phyloP scores from a whole-genome alignment of 2,888 invertebrate species.

The Pristionchus mayeri region DNA sequence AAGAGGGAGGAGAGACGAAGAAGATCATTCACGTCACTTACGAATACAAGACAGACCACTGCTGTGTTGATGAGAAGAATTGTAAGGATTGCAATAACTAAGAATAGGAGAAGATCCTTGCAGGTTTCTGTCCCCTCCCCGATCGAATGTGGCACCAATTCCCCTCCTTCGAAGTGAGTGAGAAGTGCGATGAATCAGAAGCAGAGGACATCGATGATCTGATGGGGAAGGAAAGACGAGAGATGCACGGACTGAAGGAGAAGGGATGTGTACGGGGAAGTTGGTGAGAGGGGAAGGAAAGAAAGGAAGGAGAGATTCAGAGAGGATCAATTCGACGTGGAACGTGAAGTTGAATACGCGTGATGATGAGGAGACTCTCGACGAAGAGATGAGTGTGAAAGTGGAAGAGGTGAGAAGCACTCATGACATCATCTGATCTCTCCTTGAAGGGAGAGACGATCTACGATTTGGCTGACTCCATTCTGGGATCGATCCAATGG shows the following conservation, averaged over 20 bases:
- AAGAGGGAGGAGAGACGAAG: not conserved
- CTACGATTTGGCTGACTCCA: not conserved
- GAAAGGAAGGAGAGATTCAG: not conserved
- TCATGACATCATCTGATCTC: too few species aligned
- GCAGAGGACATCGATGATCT: not conserved
- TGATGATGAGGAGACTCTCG: not conserved
- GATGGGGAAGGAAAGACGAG: not conserved
- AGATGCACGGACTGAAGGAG: not conserved
- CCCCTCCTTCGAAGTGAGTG: slow-evolving; percentile 16
- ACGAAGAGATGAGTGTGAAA: not conserved
- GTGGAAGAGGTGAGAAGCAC: not conserved
- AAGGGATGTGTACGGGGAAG: not conserved
- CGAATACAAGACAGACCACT: not conserved
- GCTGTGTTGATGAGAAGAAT: not conserved
- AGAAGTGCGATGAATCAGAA: not conserved
- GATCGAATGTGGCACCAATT: not conserved
- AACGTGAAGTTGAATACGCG: not conserved
- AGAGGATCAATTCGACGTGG: not conserved
- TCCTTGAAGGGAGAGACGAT: not conserved
- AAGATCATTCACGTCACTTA: not conserved
- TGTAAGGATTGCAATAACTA: not conserved
- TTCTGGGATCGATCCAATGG: not conserved
- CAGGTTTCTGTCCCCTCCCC: not conserved
- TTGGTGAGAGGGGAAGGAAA: not conserved
- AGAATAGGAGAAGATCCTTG: not conserved